Base-by-base conservation (phyloP, 2,888 invertebrate genomes). In the Nineta flava region DNA sequence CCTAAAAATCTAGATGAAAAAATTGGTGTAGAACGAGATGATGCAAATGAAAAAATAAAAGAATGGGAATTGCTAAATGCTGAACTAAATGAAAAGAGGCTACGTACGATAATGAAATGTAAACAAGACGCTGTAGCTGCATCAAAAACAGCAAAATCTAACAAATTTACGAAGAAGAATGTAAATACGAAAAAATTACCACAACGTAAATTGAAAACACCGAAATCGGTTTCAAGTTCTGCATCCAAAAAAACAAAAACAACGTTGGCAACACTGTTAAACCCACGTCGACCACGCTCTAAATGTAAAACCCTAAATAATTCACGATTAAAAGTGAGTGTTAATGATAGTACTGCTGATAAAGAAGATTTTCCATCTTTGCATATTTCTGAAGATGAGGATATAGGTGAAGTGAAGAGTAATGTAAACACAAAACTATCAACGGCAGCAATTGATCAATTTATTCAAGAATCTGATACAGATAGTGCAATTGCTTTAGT, bases 401-500 rank as follows among this genome's bases (percentile, higher is more conserved):
- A 31, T n/a, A 32, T 13, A 31, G n/a, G 16, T 12, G 9, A 9
- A 5, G 1, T 5, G 7, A 26, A 26, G 7, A 6, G 7, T 26
- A 26, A 26, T 26, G 4, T 5, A 26, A 2, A 5, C 7, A 7
- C 26, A 26, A 26, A 6, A 6, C 26, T 7, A 7, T 26, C 26
- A 26, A 7, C 7, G 26, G 4, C 26, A 26, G 26, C 26, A 6
- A 26, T 26, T 26, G 26, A 26, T 26, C 26, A 26, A 5, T 26
- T 7, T 26, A 26, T 26, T 26, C 26, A 26, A 26, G 44, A 45
- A 42, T 44, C 43, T 13, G 49, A 49, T 32, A 13, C 35, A 12
- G 49, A 49, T 26, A 43, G 45, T 44, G 26, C 49, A 13, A 45
- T 49, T 7, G 44, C 44, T 19, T 50, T 65, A 26, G 60, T 65